These are phyloP conservation scores for Mechanitis messenoides DNA, from an alignment of 2,888 invertebrate species.

Conservation along the genomic window DNA sequence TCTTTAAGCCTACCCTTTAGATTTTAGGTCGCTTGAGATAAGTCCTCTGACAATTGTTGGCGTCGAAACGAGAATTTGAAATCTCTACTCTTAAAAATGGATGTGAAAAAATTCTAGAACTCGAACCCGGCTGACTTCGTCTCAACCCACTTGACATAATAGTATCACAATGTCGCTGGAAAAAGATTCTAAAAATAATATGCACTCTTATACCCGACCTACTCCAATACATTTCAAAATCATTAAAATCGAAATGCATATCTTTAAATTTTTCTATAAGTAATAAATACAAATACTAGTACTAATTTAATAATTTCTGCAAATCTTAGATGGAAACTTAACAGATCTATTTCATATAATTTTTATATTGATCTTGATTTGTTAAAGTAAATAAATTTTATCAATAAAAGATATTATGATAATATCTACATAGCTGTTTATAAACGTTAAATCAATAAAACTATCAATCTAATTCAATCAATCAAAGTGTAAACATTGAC, in stretches of 20 bases:
- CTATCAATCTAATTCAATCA: too few relatives aligned
- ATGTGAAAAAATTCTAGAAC: slow-evolving; percentile 27
- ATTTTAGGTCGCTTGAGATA: slow-evolving; percentile 9
- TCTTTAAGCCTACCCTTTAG: background rate
- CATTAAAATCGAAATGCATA: slow-evolving; percentile 17
- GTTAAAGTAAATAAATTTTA: too few relatives aligned
- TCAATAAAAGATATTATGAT: too few relatives aligned
- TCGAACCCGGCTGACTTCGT: slow-evolving; percentile 29
- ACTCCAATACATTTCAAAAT: slow-evolving; percentile 23
- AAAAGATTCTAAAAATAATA: slow-evolving; percentile 31
- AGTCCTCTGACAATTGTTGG: slow-evolving; percentile 4
- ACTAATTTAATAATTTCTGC: too few relatives aligned
- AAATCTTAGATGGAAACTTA: too few relatives aligned
- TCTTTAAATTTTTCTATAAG: background rate
- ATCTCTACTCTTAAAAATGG: slow-evolving; percentile 19
- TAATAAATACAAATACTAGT: too few relatives aligned
- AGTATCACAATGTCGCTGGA: slow-evolving; percentile 31
- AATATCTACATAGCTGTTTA: too few relatives aligned
- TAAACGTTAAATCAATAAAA: too few relatives aligned
- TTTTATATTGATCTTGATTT: too few relatives aligned
- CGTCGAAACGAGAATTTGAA: slow-evolving; percentile 3
- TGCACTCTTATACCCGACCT: slow-evolving; percentile 24
- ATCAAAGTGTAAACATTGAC: too few relatives aligned
- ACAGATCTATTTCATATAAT: too few relatives aligned
- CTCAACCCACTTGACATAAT: slow-evolving; percentile 31